Base-by-base conservation (phyloP, 2,797 vertebrate species). In the Halcyon leucocephala region DNA sequence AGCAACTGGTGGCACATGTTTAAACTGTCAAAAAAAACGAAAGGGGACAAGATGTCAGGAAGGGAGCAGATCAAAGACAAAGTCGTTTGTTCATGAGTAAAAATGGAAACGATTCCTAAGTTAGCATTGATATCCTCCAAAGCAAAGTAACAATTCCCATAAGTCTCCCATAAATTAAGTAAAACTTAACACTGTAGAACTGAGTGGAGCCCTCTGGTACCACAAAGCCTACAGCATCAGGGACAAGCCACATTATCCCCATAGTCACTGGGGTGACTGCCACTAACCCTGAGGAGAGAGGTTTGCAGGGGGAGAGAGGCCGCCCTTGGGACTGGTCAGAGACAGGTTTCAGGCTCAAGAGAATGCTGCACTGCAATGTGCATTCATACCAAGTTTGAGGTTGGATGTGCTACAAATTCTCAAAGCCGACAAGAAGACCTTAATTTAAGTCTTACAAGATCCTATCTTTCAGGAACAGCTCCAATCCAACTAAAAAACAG, bases 251-350 rank as follows among this genome's bases (percentile, higher is more conserved):
- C n/a, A 31, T 41, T 14, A 33, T 41, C 26, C 29, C 46, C 7
- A 7, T 0, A 21, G 16, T 8, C 3, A 5, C 54, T 12, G 7
- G 16, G 24, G 35, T 3, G 0, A 49, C 10, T 8, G 41, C 15
- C 44, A 10, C 58, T 24, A 10, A 48, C 26, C 9, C 16, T 5
- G 12, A 49, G 33, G 51, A 60, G 19, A 37, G 35, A 64, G 8
- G 29, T 15, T 9, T 25, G 62, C 15, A 6, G 1, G n/a, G 24
- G 24, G 29, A 85, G 14, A 81, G 46, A 81, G 46, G 20, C 39
- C 54, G 31, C 39, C 20, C 49, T 6, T 28, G 7, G 31, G 58
- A 19, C 9, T 21, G 26, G 15, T 39, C 41, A 25, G 35, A 54
- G 44, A 8, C 28, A 41, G 8, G 26, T 48, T 18, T 70, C 46